phyloP scores from a whole-genome alignment of 2,888 invertebrate species.

The Lasioglossum oenotherae region DNA sequence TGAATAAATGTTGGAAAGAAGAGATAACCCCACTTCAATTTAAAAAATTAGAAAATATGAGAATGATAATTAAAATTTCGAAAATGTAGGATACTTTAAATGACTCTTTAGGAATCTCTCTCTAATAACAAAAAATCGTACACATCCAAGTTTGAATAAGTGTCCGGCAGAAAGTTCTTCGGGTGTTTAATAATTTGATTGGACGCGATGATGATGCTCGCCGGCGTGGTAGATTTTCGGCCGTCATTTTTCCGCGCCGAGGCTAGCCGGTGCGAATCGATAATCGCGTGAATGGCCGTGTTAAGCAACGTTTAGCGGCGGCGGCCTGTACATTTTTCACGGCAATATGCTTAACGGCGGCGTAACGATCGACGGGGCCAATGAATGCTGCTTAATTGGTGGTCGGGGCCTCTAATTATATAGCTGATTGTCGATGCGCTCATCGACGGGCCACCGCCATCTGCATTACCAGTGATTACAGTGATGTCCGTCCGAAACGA shows the following conservation, averaged over 20 bases:
- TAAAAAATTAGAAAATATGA: no score
- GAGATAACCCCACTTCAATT: no score
- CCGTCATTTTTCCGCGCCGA: conserved; percentile 28
- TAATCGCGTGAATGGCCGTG: conserved; percentile 61
- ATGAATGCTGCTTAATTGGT: conserved; percentile 77
- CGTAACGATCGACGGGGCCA: conserved; percentile 50
- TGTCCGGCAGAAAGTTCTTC: neutral
- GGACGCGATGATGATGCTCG: conserved; percentile 31
- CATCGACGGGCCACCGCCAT: conserved; percentile 76
- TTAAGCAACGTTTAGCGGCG: conserved; percentile 62
- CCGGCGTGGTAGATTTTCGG: neutral
- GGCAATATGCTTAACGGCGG: conserved; percentile 53
- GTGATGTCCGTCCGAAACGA: conserved; percentile 72
- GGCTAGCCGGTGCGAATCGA: conserved; percentile 24
- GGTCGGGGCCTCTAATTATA: conserved; percentile 77
- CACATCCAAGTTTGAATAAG: no score
- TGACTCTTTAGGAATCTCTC: no score
- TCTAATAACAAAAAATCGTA: no score
- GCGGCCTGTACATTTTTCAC: conserved; percentile 60
- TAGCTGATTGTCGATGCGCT: conserved; percentile 77
- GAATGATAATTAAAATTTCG: no score
- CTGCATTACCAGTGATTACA: conserved; percentile 80
- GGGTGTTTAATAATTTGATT: neutral
- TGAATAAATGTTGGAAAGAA: no score
- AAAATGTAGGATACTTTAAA: no score